Conservation (phyloP, 2,888 invertebrate species). For the Apodemia duryi region DNA sequence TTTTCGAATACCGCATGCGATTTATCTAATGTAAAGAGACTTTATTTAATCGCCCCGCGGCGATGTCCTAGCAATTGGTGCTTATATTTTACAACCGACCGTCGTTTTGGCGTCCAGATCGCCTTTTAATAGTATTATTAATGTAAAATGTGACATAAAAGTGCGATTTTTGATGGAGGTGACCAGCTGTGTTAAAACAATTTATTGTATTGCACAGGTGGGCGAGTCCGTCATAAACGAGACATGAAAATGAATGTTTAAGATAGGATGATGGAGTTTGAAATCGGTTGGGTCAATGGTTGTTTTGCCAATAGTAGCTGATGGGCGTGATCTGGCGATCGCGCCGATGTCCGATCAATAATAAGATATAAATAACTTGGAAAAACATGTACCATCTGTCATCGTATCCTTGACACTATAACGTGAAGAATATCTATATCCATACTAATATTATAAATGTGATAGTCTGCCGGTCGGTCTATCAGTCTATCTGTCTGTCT, state of each 20-base stretch:
- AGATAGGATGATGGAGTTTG: conserved; percentile 43
- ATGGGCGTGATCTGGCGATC: conserved; percentile 57
- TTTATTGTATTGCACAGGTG: conserved; percentile 65
- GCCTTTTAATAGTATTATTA: conserved; percentile 69
- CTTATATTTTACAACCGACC: conserved; percentile 66
- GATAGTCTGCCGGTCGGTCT: too few relatives aligned
- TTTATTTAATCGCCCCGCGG: conserved; percentile 75
- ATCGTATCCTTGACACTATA: conserved; percentile 43
- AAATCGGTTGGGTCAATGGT: conserved; percentile 49
- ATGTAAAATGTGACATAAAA: conserved; percentile 66
- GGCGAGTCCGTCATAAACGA: conserved; percentile 37
- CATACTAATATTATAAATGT: too few relatives aligned
- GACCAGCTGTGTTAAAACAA: conserved; percentile 55
- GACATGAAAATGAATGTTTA: conserved; percentile 34
- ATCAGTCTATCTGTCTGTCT: too few relatives aligned
- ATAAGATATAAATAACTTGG: conserved; percentile 48
- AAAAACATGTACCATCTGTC: conserved; percentile 46
- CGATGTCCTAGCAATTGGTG: conserved; percentile 70
- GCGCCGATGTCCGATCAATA: conserved; percentile 59
- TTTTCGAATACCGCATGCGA: conserved; percentile 72
- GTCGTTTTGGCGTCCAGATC: conserved; percentile 62
- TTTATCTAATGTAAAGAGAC: conserved; percentile 78
- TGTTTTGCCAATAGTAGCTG: conserved; percentile 59
- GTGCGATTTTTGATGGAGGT: conserved; percentile 62
- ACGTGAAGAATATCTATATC: conserved; percentile 13